These are phyloP conservation scores for Candidula unifasciata DNA, from an alignment of 2,888 invertebrate species.

Conservation along the genomic window DNA sequence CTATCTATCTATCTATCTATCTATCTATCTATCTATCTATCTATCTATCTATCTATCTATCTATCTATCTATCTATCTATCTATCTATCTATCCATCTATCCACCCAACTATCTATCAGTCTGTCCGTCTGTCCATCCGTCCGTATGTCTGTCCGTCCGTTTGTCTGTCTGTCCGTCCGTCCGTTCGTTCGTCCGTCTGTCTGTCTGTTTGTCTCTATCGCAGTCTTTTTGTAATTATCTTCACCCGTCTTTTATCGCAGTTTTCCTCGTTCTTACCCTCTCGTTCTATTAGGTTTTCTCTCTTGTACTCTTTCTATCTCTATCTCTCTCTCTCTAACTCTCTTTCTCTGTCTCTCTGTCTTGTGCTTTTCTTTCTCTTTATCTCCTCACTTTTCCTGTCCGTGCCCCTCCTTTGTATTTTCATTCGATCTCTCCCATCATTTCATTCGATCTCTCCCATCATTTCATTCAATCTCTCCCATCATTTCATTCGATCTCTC, in stretches of 20 bases:
- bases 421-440: neutral
- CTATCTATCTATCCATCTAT: neutral
- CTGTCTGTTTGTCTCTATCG: neutral
- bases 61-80: conserved; percentile 16
- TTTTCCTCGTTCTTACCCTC: too few species aligned
- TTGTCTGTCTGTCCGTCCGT: conserved; percentile 8
- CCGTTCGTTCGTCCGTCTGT: neutral
- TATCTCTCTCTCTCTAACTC: neutral
- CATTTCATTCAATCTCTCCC: neutral
- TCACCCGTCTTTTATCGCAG: too few species aligned
- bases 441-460: too few species aligned
- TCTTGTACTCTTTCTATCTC: neutral
- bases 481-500: neutral
- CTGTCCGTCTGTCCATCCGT: neutral
- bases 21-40: neutral
- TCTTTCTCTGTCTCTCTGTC: neutral
- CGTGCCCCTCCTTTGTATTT: too few species aligned
- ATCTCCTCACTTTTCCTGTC: neutral
- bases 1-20: neutral
- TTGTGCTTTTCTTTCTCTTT: neutral
- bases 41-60: neutral
- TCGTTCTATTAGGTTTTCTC: neutral
- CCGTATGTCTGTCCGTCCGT: neutral
- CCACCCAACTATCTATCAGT: neutral
- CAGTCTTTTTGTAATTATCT: too few species aligned